Base-by-base conservation (phyloP, 2,797 vertebrate genomes). In the Sebastes hubbsi region DNA sequence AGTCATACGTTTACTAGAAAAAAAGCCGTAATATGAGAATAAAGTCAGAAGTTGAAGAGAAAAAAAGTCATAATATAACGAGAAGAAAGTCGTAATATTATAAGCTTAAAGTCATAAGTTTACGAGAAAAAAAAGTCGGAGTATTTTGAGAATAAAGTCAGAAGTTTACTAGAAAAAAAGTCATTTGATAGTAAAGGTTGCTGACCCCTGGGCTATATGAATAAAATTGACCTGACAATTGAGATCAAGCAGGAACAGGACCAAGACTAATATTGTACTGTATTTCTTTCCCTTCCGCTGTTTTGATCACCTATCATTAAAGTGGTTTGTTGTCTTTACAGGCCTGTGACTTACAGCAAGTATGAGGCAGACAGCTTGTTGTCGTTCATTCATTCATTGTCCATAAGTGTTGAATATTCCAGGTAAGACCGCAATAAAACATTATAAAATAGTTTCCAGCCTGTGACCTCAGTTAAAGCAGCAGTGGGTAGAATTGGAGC, bases 381-480 rank as follows among this genome's bases (percentile, higher is more conserved):
- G 52, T 62, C 20, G 0, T 13, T 46, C 62, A 11, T 12, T 77
- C 16, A 74, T 34, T 71, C 24, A 24, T 29, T 73, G 0, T 54
- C 29, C 12, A 2, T 87, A 59, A 84, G 11, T 68, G 42, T 90
- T 7, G 66, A 88, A 61, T 89, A 82, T 78, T 70, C 71, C 9
- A 87, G 86, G 91, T 92, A 58, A 65, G 86, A 16, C 1, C 2
- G 5, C 12, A 63, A 30, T 3, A 49, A 3, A 1, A 14, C 8
- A 18, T 42, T 12, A 11, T 52, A 3, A 14, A 34, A 14, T 14
- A 2, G 11, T 3, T 12, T 22, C 16, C 20, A 22, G 10, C 4
- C 2, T 52, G 27, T 18, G 6, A 27, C 6, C 6, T 25, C 1
- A 22, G 13, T 59, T n/a, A 3, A 46, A 46, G 42, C 42, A 46